Conservation (phyloP, 2,888 invertebrate species). For the Sycophila texana region DNA sequence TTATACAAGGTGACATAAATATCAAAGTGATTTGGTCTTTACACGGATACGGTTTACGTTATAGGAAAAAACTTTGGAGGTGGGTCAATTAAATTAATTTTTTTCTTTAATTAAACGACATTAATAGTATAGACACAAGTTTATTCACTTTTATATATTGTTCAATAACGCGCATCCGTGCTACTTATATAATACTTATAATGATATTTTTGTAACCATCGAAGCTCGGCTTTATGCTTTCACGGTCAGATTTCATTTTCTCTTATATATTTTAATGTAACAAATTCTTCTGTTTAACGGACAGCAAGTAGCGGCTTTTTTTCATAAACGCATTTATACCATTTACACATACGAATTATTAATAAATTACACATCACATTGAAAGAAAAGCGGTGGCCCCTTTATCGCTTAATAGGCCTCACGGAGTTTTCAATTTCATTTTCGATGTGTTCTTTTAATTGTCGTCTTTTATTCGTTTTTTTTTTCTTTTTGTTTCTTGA, state of each 20-base stretch:
- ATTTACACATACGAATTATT: conserved; percentile 41
- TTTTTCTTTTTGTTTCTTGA: conserved; percentile 33
- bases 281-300: conserved; percentile 45
- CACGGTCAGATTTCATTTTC: conserved; percentile 29
- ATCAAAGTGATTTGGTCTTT: too few relatives aligned
- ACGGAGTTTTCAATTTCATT: conserved; percentile 54
- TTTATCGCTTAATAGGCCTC: conserved; percentile 59
- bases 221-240: conserved; percentile 39
- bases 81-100: background rate
- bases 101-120: background rate
- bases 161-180: conserved; percentile 52
- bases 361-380: conserved; percentile 67
- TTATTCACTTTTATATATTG: conserved; percentile 53
- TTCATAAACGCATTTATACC: conserved; percentile 45
- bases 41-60: too few relatives aligned
- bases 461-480: conserved; percentile 33
- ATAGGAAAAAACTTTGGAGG: too few relatives aligned
- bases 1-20: background rate
- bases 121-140: conserved; percentile 45
- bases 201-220: conserved; percentile 46
- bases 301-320: conserved; percentile 47
- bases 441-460: conserved; percentile 47
- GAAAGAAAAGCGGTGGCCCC: conserved; percentile 62
- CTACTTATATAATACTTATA: conserved; percentile 55
- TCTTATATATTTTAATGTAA: conserved; percentile 27